Conservation (phyloP, 2,113 vertebrate genomes). For the Erythrolamprus reginae region DNA sequence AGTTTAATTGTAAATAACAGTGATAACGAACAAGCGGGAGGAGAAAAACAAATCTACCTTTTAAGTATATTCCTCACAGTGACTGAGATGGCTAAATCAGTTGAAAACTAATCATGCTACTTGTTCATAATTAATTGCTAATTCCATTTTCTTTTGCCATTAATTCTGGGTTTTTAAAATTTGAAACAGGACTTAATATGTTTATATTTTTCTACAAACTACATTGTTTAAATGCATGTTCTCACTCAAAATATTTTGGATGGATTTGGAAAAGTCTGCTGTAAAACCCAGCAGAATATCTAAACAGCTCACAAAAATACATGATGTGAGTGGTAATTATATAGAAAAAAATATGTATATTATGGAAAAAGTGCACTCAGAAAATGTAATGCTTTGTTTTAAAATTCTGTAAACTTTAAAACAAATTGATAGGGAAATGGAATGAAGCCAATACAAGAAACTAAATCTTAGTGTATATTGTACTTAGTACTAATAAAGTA, state of each 20-base stretch:
- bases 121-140: background rate
- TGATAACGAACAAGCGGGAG: background rate
- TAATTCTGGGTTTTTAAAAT: background rate
- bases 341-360: background rate
- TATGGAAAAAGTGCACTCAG: background rate
- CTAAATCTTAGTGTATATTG: background rate
- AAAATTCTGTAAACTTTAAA: background rate
- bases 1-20: background rate
- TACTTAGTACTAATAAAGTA: background rate
- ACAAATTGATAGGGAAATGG: background rate
- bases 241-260: background rate
- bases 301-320: background rate
- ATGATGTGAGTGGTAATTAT: background rate
- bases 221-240: background rate
- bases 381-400: background rate
- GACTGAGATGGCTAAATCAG: background rate
- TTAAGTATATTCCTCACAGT: background rate
- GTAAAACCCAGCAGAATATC: background rate
- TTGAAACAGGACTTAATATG: background rate
- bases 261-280: background rate
- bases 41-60: background rate
- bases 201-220: background rate
- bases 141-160: background rate
- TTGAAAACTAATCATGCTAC: background rate
- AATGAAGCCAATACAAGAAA: background rate